Evolutionary conservation across 2,113 vertebrate genomes (phyloP), one percentile per base, ranked within the genome.

Genomic region (Cyprinodon tularosa): DNA sequence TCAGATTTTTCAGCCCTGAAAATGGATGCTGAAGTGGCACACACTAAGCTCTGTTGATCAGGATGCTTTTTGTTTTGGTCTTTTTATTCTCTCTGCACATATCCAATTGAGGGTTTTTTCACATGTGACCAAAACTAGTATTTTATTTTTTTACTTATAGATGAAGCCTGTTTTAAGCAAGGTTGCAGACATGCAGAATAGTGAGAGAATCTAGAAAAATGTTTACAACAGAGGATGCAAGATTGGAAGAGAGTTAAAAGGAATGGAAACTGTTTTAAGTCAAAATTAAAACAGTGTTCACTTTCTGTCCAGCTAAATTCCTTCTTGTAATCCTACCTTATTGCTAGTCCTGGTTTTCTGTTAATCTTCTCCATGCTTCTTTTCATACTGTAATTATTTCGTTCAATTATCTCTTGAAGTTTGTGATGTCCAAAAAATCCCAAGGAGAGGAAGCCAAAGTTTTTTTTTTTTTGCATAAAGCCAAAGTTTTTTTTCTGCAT

Each of bases 1-100:
- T 93, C 90, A 93, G 87, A 89, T 88, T 89, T 66, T 89, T 66
- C 62, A 76, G 45, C 81, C 87, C 82, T 88, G 76, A 87, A 93
- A 90, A 89, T 85, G 89, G 81, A 90, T 68, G 66, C 78, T 88
- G 77, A 86, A 86, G 84, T 86, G 82, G 60, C 10, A n/a, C 17
- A 57, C 50, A 10, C 38, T 47, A 62, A 5, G 40, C 40, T 66
- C 66, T 62, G 20, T 76, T 22, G 17, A 4, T 72, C 10, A 67
- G 47, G 74, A 59, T 53, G 62, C 66, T 68, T 63, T 42, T 47
- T 60, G 10, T 47, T 47, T 47, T 47, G 10, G 11, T 47, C 15
- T 50, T 13, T 48, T 50, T 50, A 5, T 14, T 72, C 39, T 15
- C 50, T 57, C 61, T 62, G 60, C 64, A 74, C 4, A 38, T 62